Evolutionary conservation across 2,888 invertebrate genomes (phyloP), one percentile per base, ranked within the genome.

Genomic region (Drosophila nr. perissopoda): DNA sequence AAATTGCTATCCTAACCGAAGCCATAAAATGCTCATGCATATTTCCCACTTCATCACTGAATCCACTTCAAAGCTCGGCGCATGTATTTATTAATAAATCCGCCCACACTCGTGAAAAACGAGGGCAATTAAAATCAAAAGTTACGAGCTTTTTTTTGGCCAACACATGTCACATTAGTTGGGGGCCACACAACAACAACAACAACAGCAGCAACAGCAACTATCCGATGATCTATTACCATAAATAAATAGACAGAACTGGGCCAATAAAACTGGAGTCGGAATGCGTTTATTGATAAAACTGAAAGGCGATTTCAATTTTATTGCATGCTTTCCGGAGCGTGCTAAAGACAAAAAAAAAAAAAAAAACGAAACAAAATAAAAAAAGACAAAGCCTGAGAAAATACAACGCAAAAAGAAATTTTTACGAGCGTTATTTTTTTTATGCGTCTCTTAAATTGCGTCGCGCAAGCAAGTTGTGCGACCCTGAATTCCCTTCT

Each of bases 271-370:
- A 77, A 57, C 18, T 11, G 8, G 21, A 49, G 7, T 34, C 45
- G 56, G 75, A 78, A 72, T 80, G 72, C 69, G 80, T 76, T 80
- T 78, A 78, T 78, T 80, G 78, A 78, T 69, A 78, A 79, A 78
- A 80, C 78, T 63, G 29, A 63, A 59, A 65, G 67, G 62, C 64
- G 40, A 61, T 57, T 76, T 61, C 60, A 58, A 61, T 61, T 78
- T 78, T 71, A 69, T 78, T 45, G 80, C 80, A 66, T 66, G 63
- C 66, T 76, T 76, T 66, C 60, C 25, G 69, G 80, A 69, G 68
- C 76, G 63, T 67, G 80, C 36, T 58, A 42, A 67, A 80, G 67
- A 48, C 38, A 48, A 33, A 57, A 76, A 72, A 68, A 68, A 76
- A 72, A 68, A 68, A 61, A 57, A 73, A 59, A 54, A 18, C 31